These are phyloP conservation scores for Gryllus longicercus DNA, from an alignment of 2,888 invertebrate genomes.

Conservation along the genomic window DNA sequence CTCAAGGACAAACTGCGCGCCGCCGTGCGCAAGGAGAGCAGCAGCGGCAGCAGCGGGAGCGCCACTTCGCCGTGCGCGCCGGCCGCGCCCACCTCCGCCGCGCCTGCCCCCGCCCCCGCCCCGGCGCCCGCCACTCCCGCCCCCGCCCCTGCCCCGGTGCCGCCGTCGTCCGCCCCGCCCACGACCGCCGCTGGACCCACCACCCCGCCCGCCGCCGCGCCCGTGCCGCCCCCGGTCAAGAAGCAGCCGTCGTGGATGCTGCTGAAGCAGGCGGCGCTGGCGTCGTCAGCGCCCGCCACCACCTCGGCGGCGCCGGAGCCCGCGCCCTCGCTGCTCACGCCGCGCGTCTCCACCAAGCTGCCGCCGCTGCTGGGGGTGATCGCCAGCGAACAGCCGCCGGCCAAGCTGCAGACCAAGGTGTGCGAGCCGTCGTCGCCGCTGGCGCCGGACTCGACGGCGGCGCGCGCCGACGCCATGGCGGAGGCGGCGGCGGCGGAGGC, in stretches of 20 bases:
- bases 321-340: not conserved
- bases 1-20: constrained; percentile 48
- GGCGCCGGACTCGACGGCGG: constrained; percentile 31
- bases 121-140: not conserved
- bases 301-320: not conserved
- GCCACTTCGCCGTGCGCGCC: not conserved
- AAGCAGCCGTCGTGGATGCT: constrained; percentile 63
- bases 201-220: not conserved
- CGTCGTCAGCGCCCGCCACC: constrained; percentile 19
- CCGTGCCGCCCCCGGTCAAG: constrained; percentile 43
- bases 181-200: constrained; percentile 44
- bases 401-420: constrained; percentile 23
- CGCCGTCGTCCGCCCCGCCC: constrained; percentile 41
- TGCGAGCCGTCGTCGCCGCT: constrained; percentile 4
- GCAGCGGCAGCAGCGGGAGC: not conserved
- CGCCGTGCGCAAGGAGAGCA: constrained; percentile 39
- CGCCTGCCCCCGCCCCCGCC: not conserved
- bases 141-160: not conserved
- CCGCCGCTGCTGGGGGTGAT: not conserved
- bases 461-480: constrained; percentile 22
- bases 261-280: constrained; percentile 64
- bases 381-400: constrained; percentile 19
- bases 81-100: not conserved
- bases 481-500: constrained; percentile 28
- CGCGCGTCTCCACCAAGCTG: too few relatives aligned